Base-by-base conservation (phyloP, 2,113 vertebrate genomes). In the Candoia aspera region DNA sequence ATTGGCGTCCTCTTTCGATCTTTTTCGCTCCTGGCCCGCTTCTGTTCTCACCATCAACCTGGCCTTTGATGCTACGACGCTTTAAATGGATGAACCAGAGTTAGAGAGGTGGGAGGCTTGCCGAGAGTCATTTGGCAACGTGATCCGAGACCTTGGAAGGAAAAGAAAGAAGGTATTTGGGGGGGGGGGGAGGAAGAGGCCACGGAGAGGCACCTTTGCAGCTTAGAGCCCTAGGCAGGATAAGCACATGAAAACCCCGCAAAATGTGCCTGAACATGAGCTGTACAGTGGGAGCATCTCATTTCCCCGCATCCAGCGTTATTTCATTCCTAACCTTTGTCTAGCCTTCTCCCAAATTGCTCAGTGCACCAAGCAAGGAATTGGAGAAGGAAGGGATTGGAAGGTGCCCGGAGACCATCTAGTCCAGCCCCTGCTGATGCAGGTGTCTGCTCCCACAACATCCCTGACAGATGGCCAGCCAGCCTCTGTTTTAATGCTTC, bases 141-240 rank as follows among this genome's bases (percentile, higher is more conserved):
- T 26, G 33, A 54, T 88, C 86, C 54, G 84, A 86, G 87, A 42
- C 29, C 57, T 26, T 1, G 1, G 84, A 19, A 73, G 84, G 89
- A 29, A 87, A n/a, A 11, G 33, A 55, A 88, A 42, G 42, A 55
- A 19, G n/a, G 46, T 13, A 0, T n/a, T n/a, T 33, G 62, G 42
- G 0, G n/a, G 54, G 6, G 2, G 17, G 19, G n/a, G n/a, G 24
- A 42, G 86, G 26, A 17, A 8, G 53, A 37, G n/a, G 23, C 60
- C 53, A 46, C 1, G 54, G 64, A 89, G 46, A 17, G 21, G 59
- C 64, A 92, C 33, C 46, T 88, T 92, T 91, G 46, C 60, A 57
- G 91, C 90, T 46, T 93, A 94, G 91, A 58, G 89, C 95, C 79
- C 84, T 92, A 93, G 92, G 2, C 6, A 90, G 84, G 92, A 94